Base-by-base conservation (phyloP, 2,797 vertebrate genomes). In the Aulostomus chinensis region DNA sequence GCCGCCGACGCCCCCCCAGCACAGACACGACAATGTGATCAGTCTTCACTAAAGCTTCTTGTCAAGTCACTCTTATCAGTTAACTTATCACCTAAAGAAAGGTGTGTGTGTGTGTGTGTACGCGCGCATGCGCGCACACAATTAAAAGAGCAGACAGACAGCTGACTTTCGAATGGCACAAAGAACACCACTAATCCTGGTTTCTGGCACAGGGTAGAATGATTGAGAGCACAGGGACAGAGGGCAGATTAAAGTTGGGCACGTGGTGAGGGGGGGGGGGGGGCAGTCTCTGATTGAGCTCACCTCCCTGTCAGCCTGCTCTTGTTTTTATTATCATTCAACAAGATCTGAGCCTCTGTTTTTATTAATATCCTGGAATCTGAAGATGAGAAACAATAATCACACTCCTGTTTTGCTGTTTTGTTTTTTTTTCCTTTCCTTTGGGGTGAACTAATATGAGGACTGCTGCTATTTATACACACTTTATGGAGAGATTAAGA, bases 121-220 rank as follows among this genome's bases (percentile, higher is more conserved):
- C n/a, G n/a, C n/a, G n/a, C n/a, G n/a, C n/a, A n/a, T n/a, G n/a
- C n/a, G n/a, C 9, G 14, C 34, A 20, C 53, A 60, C 62, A 80
- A 76, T 71, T 59, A 75, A 74, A 76, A 66, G 62, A 73, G 62
- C 48, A 76, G 71, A 80, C 71, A 51, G 55, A 59, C 59, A 52
- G 35, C 28, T 62, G 73, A 76, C 69, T 77, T 81, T 76, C 14
- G 28, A 73, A 80, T 69, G 58, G 68, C 64, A 81, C 68, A 79
- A 55, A 66, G 75, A 79, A 79, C 80, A 64, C 45, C 9, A 47
- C 57, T 86, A 84, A 86, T 85, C 86, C 80, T 25, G 55, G 54
- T 69, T 78, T 80, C 68, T 81, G 73, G 68, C 65, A 28, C 71
- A 60, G 36, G 10, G 20, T n/a, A 33, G 42, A 58, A 58, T n/a